Base-by-base conservation (phyloP, 1,140 invertebrate species). In the Zaprionus lachaisei region DNA sequence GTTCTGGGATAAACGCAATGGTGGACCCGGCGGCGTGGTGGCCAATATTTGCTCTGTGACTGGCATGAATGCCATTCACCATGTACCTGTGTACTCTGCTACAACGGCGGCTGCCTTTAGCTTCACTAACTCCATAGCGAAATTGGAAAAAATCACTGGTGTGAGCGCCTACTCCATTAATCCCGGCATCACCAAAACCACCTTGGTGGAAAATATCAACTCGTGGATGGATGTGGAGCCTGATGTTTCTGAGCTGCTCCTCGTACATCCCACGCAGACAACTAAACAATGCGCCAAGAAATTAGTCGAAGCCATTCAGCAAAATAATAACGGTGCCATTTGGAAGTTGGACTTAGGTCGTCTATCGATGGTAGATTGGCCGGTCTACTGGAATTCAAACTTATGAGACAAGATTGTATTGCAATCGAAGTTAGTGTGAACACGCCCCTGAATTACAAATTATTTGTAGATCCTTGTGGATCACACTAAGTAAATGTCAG, bases 31-130 rank as follows among this genome's bases (percentile, higher is more conserved):
- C 54, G 95, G 95, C 20, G 94, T 95, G 4, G 94, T 96, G 34
- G 94, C 95, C 12, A 96, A 96, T 70, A 90, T 95, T 31, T 94
- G 94, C 14, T 95, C 95, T 4, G 94, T 95, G 66, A 92, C 94
- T 62, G 95, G 95, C 37, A 93, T 95, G 55, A 91, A 89, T 62
- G 69, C 91, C 54, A 85, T 90, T 20, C 80, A 85, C 54, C 80
- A 85, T 67, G 71, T 90, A 51, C 94, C 94, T 0, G 83, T 93
- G 1, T 94, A 94, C 77, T 79, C 77, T 3, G 94, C 92, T n/a
- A 93, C 93, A 11, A 94, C 94, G 76, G 92, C 93, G 61, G 93
- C 92, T 37, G 92, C 94, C 12, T 77, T 94, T 15, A 93, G 93
- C 41, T 93, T 93, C 63, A 94, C 93, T 26, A 83, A 82, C 55